These are phyloP conservation scores for Phataginus tetradactyla DNA, from an alignment of 2,797 vertebrate species.

Conservation along the genomic window DNA sequence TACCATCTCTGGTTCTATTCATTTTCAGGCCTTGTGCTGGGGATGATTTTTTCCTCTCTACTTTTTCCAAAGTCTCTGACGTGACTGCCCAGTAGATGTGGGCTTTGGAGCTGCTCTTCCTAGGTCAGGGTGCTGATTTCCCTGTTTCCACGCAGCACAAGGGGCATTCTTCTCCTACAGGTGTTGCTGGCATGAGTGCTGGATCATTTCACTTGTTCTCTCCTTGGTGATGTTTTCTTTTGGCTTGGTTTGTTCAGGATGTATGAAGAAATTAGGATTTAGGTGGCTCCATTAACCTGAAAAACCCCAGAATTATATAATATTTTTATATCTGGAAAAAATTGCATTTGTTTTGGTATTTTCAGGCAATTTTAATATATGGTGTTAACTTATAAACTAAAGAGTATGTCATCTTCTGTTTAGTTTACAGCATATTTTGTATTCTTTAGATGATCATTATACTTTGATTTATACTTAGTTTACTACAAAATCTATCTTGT, in stretches of 20 bases:
- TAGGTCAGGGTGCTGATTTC: not conserved
- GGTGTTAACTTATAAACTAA: constrained; percentile 36
- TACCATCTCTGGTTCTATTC: not conserved
- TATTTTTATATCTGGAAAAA: constrained; percentile 18
- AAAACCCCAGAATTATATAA: not conserved
- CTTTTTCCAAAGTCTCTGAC: not conserved
- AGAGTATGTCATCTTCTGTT: not conserved
- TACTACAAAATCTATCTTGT: constrained; percentile 47
- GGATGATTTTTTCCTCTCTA: not conserved
- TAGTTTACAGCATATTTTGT: constrained; percentile 16
- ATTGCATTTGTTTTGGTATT: not conserved
- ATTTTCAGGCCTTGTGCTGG: not conserved
- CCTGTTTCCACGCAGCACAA: not conserved
- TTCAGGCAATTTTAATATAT: not conserved
- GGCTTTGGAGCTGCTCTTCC: not conserved
- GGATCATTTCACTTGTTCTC: not conserved
- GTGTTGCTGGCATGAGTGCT: not conserved
- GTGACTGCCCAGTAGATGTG: not conserved
- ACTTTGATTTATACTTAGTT: not conserved
- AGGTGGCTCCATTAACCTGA: not conserved
- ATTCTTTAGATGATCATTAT: constrained; percentile 36
- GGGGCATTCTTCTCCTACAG: not conserved
- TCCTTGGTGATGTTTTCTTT: not conserved
- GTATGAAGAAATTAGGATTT: not conserved
- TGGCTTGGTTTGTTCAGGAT: not conserved